Evolutionary conservation across 2,888 invertebrate genomes (phyloP), one percentile per base, ranked within the genome.

Genomic region (Lasioglossum leucozonium): DNA sequence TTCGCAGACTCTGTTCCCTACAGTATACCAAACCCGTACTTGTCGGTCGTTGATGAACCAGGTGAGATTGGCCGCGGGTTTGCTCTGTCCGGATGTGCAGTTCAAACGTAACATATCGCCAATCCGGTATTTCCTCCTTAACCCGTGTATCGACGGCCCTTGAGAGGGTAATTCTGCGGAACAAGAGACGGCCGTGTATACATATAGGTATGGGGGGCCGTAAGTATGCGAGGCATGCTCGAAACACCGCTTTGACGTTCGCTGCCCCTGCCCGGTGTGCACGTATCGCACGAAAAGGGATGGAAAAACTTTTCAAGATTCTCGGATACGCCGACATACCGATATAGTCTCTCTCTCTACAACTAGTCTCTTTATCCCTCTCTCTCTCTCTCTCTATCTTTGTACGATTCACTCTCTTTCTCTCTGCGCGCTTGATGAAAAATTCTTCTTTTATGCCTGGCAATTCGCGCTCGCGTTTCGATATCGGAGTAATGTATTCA

Each of bases 31-130:
- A 75, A 77, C 74, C 62, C 87, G 78, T 91, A 95, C 95, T 94
- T 93, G 93, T 88, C 91, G 93, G 89, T 93, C 93, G 87, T 95
- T 95, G 91, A 95, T 94, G 89, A 92, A 94, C 95, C 95, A 95
- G 76, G 95, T 95, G 85, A 95, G 93, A 92, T 95, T 95, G 82
- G 95, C 94, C 30, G 94, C 93, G 47, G 94, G 94, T 89, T 92
- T 94, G 82, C 95, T 95, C 81, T 91, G 90, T 79, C 92, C 93
- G 72, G 94, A 94, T 55, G 94, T 93, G 87, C 95, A 95, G 86
- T 94, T 94, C 65, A 94, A 92, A 81, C 91, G 93, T 69, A 95
- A 89, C 65, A 84, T 89, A 81, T 95, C 94, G 80, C 91, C 93
- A 51, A 94, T 88, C 67, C 92, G 92, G 90, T 95, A 95, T 92